Evolutionary conservation across 2,888 invertebrate species (phyloP), one percentile per base, ranked within the genome.

Genomic region (Amaurobius ferox): DNA sequence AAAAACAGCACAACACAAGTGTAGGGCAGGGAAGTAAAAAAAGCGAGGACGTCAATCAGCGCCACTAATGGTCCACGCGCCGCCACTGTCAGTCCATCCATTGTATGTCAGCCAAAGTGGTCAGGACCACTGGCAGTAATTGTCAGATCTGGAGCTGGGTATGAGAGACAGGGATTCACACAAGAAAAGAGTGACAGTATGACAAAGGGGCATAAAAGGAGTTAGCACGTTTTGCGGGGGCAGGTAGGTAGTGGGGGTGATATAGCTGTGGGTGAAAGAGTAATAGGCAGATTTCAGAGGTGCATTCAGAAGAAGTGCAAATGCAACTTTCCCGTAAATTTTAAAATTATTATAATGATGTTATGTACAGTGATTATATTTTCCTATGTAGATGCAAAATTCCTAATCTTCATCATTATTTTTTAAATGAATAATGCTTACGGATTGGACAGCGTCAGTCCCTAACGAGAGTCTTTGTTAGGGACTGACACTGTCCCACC

Each of bases 41-140:
- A 61, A n/a, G 39, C 32, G 7, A 44, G 70, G 71, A 26, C 72
- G 77, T 77, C 77, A 85, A 71, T 77, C 77, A 85, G 77, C 67
- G 32, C 81, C 83, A 72, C 83, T 85, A 85, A 85, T 85, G 83
- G 83, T 77, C 81, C 62, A 77, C 64, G 71, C 55, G 66, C 66
- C 71, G 77, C 67, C 83, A 85, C 83, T 85, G 83, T 85, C 83
- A 85, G 71, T 55, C 72, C 66, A 66, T 62, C 83, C 72, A 77
- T 85, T 83, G 83, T 81, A 73, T 67, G 39, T 61, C 74, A 55
- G 70, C 64, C 40, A 83, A 83, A 83, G 81, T 85, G 83, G 83
- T 72, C 83, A 83, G 81, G 70, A 55, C 64, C 67, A 40, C 28
- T 71, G 61, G 29, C 23, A 76, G 83, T 85, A 85, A 85, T 85